phyloP scores from a whole-genome alignment of 2,113 vertebrate genomes.

The Paramisgurnus dabryanus region DNA sequence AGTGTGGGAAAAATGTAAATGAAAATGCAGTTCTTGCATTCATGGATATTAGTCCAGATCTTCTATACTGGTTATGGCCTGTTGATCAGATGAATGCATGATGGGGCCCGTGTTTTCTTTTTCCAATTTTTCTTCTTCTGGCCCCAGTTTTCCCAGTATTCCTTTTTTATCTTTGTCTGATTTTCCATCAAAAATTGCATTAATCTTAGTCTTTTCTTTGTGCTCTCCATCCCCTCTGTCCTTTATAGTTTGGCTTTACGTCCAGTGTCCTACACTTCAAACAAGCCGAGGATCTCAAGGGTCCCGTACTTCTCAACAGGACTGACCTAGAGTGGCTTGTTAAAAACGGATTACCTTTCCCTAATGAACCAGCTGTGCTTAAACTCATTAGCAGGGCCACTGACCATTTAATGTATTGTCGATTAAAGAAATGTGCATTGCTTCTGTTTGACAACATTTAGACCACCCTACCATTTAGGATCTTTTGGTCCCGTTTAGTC shows the following conservation, averaged over 20 bases:
- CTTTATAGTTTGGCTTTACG: slow-evolving; percentile 4
- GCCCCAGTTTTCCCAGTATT: slow-evolving; percentile 1
- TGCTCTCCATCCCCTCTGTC: slow-evolving; percentile 23
- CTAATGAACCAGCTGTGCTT: slow-evolving; percentile 49
- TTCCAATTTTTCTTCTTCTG: background rate
- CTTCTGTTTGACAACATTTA: slow-evolving; percentile 17
- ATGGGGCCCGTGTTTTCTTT: slow-evolving; percentile 22
- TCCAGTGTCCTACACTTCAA: slow-evolving; percentile 36
- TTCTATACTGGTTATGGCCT: slow-evolving; percentile 22
- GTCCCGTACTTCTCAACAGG: background rate
- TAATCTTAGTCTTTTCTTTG: background rate
- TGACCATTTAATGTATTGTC: slow-evolving; percentile 56
- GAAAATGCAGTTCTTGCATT: background rate
- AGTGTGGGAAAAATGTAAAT: background rate
- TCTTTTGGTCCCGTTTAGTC: slow-evolving; percentile 8
- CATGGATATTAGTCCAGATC: slow-evolving; percentile 25
- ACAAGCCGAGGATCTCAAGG: slow-evolving; percentile 23
- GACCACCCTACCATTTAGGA: background rate
- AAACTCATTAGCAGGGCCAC: slow-evolving; percentile 52
- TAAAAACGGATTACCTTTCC: slow-evolving; percentile 68
- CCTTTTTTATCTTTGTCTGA: background rate
- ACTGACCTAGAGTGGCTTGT: slow-evolving; percentile 55
- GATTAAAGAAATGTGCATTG: slow-evolving; percentile 6
- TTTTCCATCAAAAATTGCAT: background rate
- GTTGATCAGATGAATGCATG: slow-evolving; percentile 36